phyloP scores from a whole-genome alignment of 2,797 vertebrate genomes.

The Lutjanus campechanus region DNA sequence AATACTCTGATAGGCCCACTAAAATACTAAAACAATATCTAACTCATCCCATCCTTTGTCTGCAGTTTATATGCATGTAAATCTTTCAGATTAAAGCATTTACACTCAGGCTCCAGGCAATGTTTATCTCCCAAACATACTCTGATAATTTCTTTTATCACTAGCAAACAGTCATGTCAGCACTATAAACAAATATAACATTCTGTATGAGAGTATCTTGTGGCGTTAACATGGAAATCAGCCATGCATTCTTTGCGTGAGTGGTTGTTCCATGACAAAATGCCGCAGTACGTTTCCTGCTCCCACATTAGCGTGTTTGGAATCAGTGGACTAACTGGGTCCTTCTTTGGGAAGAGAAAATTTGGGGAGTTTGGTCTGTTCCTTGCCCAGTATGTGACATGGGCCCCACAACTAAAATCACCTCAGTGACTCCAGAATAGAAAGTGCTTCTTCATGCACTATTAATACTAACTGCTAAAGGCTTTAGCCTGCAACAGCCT shows the following conservation, averaged over 20 bases:
- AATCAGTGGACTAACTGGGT: background rate
- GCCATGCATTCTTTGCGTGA: conserved; percentile 3
- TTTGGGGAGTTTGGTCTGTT: background rate
- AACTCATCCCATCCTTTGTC: conserved; percentile 26
- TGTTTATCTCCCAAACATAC: conserved; percentile 49
- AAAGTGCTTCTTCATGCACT: background rate
- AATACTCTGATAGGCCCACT: conserved; percentile 5
- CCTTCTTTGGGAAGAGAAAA: background rate
- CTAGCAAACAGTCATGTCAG: conserved; percentile 30
- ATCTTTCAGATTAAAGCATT: conserved; percentile 42
- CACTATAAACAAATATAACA: conserved; percentile 32
- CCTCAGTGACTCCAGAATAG: too few species aligned
- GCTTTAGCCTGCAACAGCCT: background rate
- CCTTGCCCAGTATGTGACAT: background rate
- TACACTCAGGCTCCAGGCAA: conserved; percentile 43
- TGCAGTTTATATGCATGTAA: conserved; percentile 28
- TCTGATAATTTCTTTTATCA: conserved; percentile 26
- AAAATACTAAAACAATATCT: conserved; percentile 58
- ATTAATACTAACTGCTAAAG: background rate
- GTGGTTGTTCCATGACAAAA: conserved; percentile 19
- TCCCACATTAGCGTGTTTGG: conserved; percentile 8
- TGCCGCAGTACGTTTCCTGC: conserved; percentile 15
- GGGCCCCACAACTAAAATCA: background rate
- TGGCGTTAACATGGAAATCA: conserved; percentile 29
- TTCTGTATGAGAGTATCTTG: conserved; percentile 28